These are phyloP conservation scores for Gymnoscopelus braueri DNA, from an alignment of 2,797 vertebrate species.

Conservation along the genomic window DNA sequence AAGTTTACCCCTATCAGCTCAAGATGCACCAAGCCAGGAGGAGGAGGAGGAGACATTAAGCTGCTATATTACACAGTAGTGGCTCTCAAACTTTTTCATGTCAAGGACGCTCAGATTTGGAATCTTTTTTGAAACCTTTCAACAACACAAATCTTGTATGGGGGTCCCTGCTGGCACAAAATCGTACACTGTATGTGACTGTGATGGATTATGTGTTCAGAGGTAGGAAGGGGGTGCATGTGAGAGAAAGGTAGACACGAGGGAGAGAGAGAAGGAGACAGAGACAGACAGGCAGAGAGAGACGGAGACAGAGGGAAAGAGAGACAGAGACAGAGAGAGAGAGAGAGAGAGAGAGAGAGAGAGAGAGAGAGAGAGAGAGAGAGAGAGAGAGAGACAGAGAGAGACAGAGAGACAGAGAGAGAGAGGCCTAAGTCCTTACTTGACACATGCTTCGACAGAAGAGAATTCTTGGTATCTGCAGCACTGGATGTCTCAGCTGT, in stretches of 20 bases:
- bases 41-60: slow-evolving; percentile 38
- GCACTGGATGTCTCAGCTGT: slow-evolving; percentile 1
- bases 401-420: no score
- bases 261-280: slow-evolving; percentile 4
- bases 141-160: no score
- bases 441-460: slow-evolving; percentile 35
- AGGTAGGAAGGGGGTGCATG: neutral
- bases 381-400: neutral
- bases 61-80: neutral
- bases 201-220: slow-evolving; percentile 65
- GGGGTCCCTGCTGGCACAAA: no score
- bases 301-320: neutral
- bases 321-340: no score
- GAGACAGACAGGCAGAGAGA: slow-evolving; percentile 16
- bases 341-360: neutral
- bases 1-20: slow-evolving; percentile 34
- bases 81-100: no score
- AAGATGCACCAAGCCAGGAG: slow-evolving; percentile 33
- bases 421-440: slow-evolving; percentile 34
- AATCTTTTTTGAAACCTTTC: no score
- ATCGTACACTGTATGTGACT: slow-evolving; percentile 36
- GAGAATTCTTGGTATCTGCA: slow-evolving; percentile 12
- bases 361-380: slow-evolving; percentile 24
- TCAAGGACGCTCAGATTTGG: no score
- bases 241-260: neutral